Conservation (phyloP, 2,888 invertebrate species). For the Nasonovia ribisnigri region DNA sequence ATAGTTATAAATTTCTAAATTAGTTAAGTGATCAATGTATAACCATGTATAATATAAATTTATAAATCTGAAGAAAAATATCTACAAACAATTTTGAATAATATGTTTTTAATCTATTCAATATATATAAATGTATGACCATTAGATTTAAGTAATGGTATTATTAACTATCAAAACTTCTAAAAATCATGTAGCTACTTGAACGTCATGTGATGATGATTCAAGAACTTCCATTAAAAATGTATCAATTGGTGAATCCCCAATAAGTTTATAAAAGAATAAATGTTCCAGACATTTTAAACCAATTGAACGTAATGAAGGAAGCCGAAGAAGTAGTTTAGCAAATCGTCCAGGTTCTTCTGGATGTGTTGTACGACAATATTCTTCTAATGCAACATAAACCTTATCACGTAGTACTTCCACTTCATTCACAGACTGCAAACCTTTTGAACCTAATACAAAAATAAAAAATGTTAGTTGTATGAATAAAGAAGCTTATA, state of each 20-base stretch:
- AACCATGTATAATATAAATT: background rate
- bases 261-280: constrained; percentile 93
- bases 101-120: background rate
- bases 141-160: background rate
- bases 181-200: constrained; percentile 46
- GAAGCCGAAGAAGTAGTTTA: constrained; percentile 89
- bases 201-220: constrained; percentile 71
- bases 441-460: constrained; percentile 84
- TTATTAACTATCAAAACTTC: background rate
- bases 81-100: background rate
- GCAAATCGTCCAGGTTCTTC: constrained; percentile 96
- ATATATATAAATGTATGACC: background rate
- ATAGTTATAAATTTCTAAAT: background rate
- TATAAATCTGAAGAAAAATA: background rate
- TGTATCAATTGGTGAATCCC: constrained; percentile 86
- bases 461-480: constrained; percentile 39
- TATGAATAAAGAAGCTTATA: background rate
- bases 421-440: constrained; percentile 85
- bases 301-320: constrained; percentile 90
- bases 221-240: constrained; percentile 88
- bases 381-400: constrained; percentile 95
- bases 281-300: constrained; percentile 95
- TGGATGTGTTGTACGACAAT: constrained; percentile 88
- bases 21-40: background rate
- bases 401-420: constrained; percentile 93